Conservation (phyloP, 2,888 invertebrate species). For the Pseudeuparius sepicola region DNA sequence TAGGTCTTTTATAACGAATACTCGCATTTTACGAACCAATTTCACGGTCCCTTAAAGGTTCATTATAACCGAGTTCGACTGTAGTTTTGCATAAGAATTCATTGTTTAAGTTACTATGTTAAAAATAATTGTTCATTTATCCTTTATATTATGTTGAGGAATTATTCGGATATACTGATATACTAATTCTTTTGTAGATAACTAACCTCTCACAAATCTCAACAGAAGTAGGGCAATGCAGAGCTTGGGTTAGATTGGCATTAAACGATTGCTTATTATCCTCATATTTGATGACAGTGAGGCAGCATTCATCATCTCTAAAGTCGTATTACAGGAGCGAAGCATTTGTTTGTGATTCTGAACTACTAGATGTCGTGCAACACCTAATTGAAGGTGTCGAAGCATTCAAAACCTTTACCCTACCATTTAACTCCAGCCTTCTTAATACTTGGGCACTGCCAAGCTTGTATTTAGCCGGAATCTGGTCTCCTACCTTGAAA, state of each 20-base stretch:
- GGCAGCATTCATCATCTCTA: constrained; percentile 64
- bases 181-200: constrained; percentile 47
- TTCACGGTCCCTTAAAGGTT: too few relatives aligned
- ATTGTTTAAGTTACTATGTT: too few relatives aligned
- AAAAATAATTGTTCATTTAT: too few relatives aligned
- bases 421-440: constrained; percentile 76
- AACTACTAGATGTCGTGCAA: constrained; percentile 68
- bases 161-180: too few relatives aligned
- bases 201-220: constrained; percentile 68
- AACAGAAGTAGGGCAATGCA: constrained; percentile 83
- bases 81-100: too few relatives aligned
- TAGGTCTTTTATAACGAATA: too few relatives aligned
- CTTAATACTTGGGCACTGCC: constrained; percentile 83
- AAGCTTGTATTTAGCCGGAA: constrained; percentile 72
- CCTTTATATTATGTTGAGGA: too few relatives aligned
- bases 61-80: too few relatives aligned
- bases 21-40: too few relatives aligned
- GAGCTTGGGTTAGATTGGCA: constrained; percentile 84
- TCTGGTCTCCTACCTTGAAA: constrained; percentile 74
- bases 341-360: constrained; percentile 75
- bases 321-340: constrained; percentile 73
- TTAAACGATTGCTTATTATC: constrained; percentile 81
- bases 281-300: constrained; percentile 75
- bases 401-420: constrained; percentile 57
- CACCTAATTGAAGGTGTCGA: constrained; percentile 69